phyloP scores from a whole-genome alignment of 2,113 vertebrate species.

The Kryptolebias marmoratus region DNA sequence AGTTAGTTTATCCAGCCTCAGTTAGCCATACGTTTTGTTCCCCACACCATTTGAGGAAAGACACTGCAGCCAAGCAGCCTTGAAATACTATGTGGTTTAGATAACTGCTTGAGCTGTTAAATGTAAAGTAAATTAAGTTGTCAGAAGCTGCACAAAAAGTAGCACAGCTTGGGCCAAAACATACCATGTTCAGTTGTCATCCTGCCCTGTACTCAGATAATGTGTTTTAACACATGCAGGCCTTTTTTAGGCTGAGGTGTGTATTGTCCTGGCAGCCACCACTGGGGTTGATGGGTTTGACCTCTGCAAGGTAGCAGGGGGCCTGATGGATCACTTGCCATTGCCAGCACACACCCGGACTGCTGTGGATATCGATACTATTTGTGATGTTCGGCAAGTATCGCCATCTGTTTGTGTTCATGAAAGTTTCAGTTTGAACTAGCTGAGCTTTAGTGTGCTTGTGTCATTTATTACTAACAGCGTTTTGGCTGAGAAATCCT shows the following conservation, averaged over 20 bases:
- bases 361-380: constrained; percentile 42
- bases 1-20: no score
- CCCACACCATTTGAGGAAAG: no score
- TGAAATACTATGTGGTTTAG: no score
- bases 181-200: constrained; percentile 2
- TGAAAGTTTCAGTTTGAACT: constrained; percentile 1
- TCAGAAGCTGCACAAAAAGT: neutral
- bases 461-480: constrained; percentile 8
- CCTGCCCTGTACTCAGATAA: constrained; percentile 21
- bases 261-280: constrained; percentile 60
- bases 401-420: constrained; percentile 23
- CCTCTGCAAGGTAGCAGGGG: constrained; percentile 63
- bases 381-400: constrained; percentile 24
- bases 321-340: constrained; percentile 67
- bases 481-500: constrained; percentile 9
- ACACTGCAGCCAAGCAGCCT: no score
- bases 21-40: no score
- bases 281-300: constrained; percentile 75
- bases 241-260: constrained; percentile 55
- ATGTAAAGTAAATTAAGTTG: neutral
- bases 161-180: constrained; percentile 10
- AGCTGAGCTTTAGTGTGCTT: neutral
- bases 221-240: constrained; percentile 46
- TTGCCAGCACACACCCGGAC: constrained; percentile 49
- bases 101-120: neutral